These are phyloP conservation scores for Pyrocoelia pectoralis DNA, from an alignment of 2,888 invertebrate genomes.

Conservation along the genomic window DNA sequence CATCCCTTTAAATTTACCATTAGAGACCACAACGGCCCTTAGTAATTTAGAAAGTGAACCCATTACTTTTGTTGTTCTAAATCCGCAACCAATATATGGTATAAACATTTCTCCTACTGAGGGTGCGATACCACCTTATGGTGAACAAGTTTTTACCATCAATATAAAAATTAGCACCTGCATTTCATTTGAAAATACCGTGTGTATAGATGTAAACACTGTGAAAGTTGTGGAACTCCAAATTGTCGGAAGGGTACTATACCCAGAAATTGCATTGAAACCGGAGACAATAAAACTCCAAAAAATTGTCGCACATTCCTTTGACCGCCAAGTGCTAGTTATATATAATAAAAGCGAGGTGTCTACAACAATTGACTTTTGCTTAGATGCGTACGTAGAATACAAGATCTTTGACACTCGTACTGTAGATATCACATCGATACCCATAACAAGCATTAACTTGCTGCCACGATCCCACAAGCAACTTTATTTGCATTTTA, in stretches of 20 bases:
- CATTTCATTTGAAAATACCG: no score
- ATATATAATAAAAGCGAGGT: constrained; percentile 51
- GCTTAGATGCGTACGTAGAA: constrained; percentile 53
- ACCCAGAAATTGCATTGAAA: constrained; percentile 62
- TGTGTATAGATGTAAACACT: constrained; percentile 47
- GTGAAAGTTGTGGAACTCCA: constrained; percentile 60
- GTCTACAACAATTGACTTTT: constrained; percentile 48
- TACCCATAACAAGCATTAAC: constrained; percentile 26
- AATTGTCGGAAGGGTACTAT: constrained; percentile 62
- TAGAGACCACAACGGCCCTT: constrained; percentile 35
- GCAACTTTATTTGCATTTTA: constrained; percentile 57
- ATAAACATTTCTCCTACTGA: constrained; percentile 44
- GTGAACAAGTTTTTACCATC: constrained; percentile 45
- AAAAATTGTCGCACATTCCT: constrained; percentile 57
- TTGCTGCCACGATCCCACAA: constrained; percentile 48
- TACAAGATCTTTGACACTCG: constrained; percentile 49
- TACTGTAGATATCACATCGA: constrained; percentile 22
- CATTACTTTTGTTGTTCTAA: constrained; percentile 36
- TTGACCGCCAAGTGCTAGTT: constrained; percentile 48
- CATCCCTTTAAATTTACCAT: constrained; percentile 55
- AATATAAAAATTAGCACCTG: constrained; percentile 31
- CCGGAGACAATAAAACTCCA: constrained; percentile 63
- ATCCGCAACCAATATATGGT: constrained; percentile 41
- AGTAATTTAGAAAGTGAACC: constrained; percentile 23
- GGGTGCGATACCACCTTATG: constrained; percentile 43